phyloP scores from a whole-genome alignment of 1,140 invertebrate genomes.

The Sinonovacula constricta region DNA sequence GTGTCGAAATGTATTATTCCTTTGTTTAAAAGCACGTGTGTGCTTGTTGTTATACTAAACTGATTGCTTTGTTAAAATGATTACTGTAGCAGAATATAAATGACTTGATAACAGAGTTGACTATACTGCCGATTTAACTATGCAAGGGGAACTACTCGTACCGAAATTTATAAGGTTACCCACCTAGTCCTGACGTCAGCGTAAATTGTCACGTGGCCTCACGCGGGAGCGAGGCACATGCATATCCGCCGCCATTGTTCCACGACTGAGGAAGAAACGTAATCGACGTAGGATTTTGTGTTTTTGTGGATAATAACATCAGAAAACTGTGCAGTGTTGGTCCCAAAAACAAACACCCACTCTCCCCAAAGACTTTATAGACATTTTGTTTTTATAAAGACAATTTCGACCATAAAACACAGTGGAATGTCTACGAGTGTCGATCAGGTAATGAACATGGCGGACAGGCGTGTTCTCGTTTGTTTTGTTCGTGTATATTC shows the following conservation, averaged over 20 bases:
- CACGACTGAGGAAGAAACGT: slow-evolving; percentile 48
- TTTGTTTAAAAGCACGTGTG: too few species aligned
- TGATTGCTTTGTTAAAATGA: too few species aligned
- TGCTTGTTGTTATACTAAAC: too few species aligned
- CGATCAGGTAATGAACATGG: slow-evolving; percentile 70
- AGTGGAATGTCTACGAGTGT: slow-evolving; percentile 77
- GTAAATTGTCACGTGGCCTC: slow-evolving; percentile 66
- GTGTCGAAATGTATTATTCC: too few species aligned
- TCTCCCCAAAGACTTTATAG: slow-evolving; percentile 55
- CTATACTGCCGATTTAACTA: too few species aligned
- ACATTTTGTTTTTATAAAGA: slow-evolving; percentile 58
- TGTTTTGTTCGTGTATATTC: slow-evolving; percentile 17
- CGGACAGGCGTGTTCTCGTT: slow-evolving; percentile 58
- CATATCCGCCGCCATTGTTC: slow-evolving; percentile 72
- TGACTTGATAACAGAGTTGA: too few species aligned
- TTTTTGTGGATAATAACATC: slow-evolving; percentile 28
- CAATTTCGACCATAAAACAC: slow-evolving; percentile 48
- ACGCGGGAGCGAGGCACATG: slow-evolving; percentile 72
- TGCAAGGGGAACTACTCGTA: too few species aligned
- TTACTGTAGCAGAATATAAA: too few species aligned
- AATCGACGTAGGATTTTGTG: slow-evolving; percentile 51
- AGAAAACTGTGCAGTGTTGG: slow-evolving; percentile 22
- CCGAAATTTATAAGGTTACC: too few species aligned
- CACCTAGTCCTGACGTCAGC: slow-evolving; percentile 54
- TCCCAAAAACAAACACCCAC: slow-evolving; percentile 32